Conservation (phyloP, 64 coral and sea anemone genomes). For the Actinia equina region DNA sequence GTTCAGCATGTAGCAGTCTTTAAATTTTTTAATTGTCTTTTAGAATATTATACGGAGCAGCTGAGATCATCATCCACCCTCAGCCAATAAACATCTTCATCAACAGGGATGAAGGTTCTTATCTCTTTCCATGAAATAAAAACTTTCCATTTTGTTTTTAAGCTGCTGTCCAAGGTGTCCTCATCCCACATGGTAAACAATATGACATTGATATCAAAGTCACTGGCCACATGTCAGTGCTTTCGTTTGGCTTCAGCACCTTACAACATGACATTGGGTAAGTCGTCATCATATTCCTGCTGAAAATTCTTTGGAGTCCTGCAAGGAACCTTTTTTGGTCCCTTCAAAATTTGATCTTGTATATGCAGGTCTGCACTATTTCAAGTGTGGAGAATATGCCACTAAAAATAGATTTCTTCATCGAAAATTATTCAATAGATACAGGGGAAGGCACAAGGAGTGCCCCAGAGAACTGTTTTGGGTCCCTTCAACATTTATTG, state of each 20-base stretch:
- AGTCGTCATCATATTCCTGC: neutral
- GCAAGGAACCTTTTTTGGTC: neutral
- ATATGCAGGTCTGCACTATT: no score
- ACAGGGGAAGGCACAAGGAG: neutral
- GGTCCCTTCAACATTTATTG: no score
- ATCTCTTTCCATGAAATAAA: neutral
- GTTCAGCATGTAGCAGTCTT: no score
- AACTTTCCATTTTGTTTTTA: neutral
- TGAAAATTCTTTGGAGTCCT: neutral
- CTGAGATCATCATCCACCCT: neutral
- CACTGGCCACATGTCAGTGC: neutral
- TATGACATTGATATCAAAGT: slow-evolving; percentile 54
- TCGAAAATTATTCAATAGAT: no score
- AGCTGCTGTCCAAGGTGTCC: slow-evolving; percentile 72
- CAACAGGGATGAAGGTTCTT: neutral
- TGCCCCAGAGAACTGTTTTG: no score
- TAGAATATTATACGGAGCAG: no score
- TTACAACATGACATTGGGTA: slow-evolving; percentile 78
- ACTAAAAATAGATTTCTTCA: no score
- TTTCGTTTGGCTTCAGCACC: slow-evolving; percentile 88
- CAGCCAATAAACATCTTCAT: neutral
- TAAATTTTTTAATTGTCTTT: no score
- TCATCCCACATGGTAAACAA: slow-evolving; percentile 61
- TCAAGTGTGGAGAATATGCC: no score
- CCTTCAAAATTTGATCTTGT: neutral